Evolutionary conservation across 2,888 invertebrate species (phyloP), one percentile per base, ranked within the genome.

Genomic region (Acheta domesticus): DNA sequence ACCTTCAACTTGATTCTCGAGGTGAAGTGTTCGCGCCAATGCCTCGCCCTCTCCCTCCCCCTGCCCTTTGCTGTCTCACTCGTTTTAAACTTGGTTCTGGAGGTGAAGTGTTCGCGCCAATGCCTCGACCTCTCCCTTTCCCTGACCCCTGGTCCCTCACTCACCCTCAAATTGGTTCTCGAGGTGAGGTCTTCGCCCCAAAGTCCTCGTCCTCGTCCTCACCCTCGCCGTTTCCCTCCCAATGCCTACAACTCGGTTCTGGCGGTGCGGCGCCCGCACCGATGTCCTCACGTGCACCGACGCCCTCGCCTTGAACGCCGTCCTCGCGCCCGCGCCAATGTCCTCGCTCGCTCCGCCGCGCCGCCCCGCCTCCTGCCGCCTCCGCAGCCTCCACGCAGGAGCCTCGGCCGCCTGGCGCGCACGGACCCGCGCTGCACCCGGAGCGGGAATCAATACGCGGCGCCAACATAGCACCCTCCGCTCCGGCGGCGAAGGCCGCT

Each of bases 1-100:
- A 4, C 4, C 36, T 0, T 2, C 4, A 4, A 0, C 5, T 8
- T 36, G 5, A 5, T 8, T 1, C 36, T 5, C 1, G 2, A n/a
- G n/a, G n/a, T n/a, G n/a, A n/a, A n/a, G n/a, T n/a, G n/a, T n/a
- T n/a, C n/a, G n/a, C n/a, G n/a, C n/a, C n/a, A n/a, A n/a, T n/a
- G n/a, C n/a, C 23, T 23, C 23, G 23, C 23, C 23, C 23, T 23
- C 23, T 1, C 23, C 2, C 23, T 23, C 23, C 2, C 23, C 2
- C 23, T 23, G 23, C 23, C 2, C 23, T 23, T 23, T 23, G 23
- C 23, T 23, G 2, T 23, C 2, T 23, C 23, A 23, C 36, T 36
- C 36, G 3, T 5, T 0, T 5, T 3, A 0, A 36, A 5, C 36
- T 36, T 5, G 3, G 5, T 36, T 36, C 36, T 36, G 5, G 36